Evolutionary conservation across 2,888 invertebrate species (phyloP).

Genomic region (Mechanitis mazaeus): DNA sequence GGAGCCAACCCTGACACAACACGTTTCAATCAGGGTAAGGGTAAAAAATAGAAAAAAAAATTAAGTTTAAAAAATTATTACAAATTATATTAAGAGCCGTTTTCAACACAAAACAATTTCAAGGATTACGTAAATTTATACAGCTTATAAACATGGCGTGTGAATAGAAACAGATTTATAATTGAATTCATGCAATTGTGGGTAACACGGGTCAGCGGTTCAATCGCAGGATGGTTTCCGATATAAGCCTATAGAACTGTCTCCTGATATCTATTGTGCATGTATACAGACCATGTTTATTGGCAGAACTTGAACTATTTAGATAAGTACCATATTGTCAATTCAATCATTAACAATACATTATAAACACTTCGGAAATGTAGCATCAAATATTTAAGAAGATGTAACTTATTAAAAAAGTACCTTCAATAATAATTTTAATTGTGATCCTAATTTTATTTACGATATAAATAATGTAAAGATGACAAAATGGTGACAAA

Average conservation of each 20-base stretch:
- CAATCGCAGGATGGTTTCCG: conserved; percentile 1
- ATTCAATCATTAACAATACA: too few species aligned
- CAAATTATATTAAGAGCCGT: not conserved
- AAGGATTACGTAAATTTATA: not conserved
- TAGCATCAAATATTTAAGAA: too few species aligned
- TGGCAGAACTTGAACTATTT: not conserved
- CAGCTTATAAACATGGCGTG: not conserved
- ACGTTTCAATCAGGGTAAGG: not conserved
- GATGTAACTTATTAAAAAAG: too few species aligned
- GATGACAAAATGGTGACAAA: too few species aligned
- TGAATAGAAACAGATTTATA: conserved; percentile 18
- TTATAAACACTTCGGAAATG: too few species aligned
- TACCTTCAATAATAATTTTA: too few species aligned
- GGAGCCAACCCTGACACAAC: not conserved
- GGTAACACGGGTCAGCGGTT: conserved; percentile 21
- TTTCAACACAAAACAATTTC: not conserved
- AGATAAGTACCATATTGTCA: not conserved
- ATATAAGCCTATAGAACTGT: not conserved
- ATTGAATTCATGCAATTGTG: conserved; percentile 28
- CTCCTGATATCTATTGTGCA: conserved; percentile 2
- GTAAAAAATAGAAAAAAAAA: not conserved
- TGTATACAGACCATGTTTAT: conserved; percentile 1
- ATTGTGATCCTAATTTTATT: too few species aligned
- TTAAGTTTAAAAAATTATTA: too few species aligned
- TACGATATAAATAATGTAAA: too few species aligned